Evolutionary conservation across 2,888 invertebrate species (phyloP), one percentile per base, ranked within the genome.

Genomic region (Drosophila infuscata): DNA sequence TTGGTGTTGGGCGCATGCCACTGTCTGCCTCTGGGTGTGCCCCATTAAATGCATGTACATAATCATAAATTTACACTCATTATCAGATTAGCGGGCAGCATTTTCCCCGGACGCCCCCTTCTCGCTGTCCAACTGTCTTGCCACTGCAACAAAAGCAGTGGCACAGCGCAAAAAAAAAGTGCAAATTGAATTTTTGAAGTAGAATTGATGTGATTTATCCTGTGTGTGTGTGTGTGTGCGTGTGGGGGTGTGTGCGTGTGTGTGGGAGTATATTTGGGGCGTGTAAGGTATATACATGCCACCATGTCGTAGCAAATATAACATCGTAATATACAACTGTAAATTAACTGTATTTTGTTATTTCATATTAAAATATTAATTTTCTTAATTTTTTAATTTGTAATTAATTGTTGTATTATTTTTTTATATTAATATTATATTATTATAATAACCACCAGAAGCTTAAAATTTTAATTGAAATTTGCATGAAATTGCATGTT

Each of bases 41-140:
- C 46, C 59, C 85, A 85, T 84, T 88, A 79, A 88, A 83, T 82
- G 82, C 86, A 86, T 82, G 89, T 84, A 81, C 73, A 78, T 74
- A 89, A 87, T 87, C 87, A 89, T 89, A 89, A 87, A 87, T 87
- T 87, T 79, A 84, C 88, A 78, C 88, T 87, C 85, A 87, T 87
- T 87, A 87, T 85, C 83, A 85, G 89, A 87, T 87, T 87, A 85
- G 83, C 79, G 79, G 63, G 72, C 68, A 59, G 62, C 62, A 59
- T 62, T 64, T 46, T 43, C 35, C 41, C 59, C 35, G 20, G 25
- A 25, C 25, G 20, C 36, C 32, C 58, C 29, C 15, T n/a, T n/a
- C 17, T 15, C n/a, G 32, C 33, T 48, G 20, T 35, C 51, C 20
- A 25, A 33, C 41, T 52, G 25, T 57, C 56, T 33, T 53, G 4